phyloP scores from a whole-genome alignment of 30 jellyfish, hydroid and myxozoan species.

The Aurelia sp. region DNA sequence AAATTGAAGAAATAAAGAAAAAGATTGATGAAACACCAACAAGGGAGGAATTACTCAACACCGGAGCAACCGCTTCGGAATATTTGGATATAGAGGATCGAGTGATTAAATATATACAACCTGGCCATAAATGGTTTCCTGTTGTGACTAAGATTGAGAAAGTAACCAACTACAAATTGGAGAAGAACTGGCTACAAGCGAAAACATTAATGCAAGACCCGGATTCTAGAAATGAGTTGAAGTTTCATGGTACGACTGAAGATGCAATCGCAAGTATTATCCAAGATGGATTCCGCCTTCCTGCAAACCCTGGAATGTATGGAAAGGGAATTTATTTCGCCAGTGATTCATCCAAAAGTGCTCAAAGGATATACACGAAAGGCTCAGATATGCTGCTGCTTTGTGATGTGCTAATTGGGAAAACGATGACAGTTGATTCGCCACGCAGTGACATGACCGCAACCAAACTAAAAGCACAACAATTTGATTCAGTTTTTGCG shows the following conservation, averaged over 20 bases:
- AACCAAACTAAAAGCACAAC: constrained; percentile 16
- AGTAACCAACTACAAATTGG: constrained; percentile 57
- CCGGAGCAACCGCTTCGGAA: constrained; percentile 59
- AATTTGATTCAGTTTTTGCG: constrained; percentile 74
- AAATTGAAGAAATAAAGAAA: constrained; percentile 6
- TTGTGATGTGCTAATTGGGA: constrained; percentile 76
- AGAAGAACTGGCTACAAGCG: constrained; percentile 46
- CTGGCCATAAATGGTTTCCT: constrained; percentile 76
- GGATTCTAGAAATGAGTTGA: constrained; percentile 11
- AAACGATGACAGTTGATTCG: constrained; percentile 31
- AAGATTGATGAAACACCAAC: background rate
- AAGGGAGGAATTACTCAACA: constrained; percentile 13
- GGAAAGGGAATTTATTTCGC: constrained; percentile 85
- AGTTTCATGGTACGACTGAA: constrained; percentile 76
- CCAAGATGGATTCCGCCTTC: constrained; percentile 71
- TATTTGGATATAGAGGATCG: constrained; percentile 60
- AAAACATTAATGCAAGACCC: constrained; percentile 29
- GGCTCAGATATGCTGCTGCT: constrained; percentile 64
- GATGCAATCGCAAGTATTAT: constrained; percentile 63
- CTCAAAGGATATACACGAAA: constrained; percentile 71
- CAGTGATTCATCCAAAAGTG: constrained; percentile 85
- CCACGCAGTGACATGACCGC: constrained; percentile 21
- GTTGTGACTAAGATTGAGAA: constrained; percentile 65
- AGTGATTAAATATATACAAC: constrained; percentile 58
- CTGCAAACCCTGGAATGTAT: constrained; percentile 67